Percentiles rank a stretch among this genome's conserved stretches.
phyloP scores from a whole-genome alignment of 1,140 invertebrate species.

The Chlorops oryzae region DNA sequence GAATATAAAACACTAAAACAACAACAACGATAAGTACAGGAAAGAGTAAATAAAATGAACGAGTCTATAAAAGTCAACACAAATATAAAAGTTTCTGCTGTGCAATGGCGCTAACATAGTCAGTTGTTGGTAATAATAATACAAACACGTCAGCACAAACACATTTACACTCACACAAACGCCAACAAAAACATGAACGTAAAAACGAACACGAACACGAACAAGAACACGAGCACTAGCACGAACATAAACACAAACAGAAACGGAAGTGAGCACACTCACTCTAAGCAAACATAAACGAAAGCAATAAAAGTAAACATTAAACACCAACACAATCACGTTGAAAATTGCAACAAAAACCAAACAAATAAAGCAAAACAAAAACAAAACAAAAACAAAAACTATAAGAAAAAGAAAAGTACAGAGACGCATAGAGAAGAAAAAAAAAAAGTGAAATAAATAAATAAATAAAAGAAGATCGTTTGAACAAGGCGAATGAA shows the following conservation, averaged over 20 bases:
- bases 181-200: background rate
- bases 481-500: too few species aligned
- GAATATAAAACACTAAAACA: background rate
- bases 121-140: too few species aligned
- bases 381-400: background rate
- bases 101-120: too few species aligned
- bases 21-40: background rate
- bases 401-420: background rate
- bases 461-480: too few species aligned
- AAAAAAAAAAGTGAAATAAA: background rate
- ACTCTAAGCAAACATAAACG: constrained; percentile 4
- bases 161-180: constrained; percentile 15
- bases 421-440: background rate
- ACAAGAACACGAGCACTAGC: constrained; percentile 24
- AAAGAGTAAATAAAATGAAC: constrained; percentile 16
- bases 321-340: constrained; percentile 7
- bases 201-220: constrained; percentile 31
- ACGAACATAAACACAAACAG: constrained; percentile 11
- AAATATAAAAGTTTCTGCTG: too few species aligned
- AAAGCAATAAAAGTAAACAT: constrained; percentile 9
- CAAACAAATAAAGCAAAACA: background rate
- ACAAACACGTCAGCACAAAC: too few species aligned
- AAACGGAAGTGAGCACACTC: constrained; percentile 1
- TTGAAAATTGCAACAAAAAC: background rate
- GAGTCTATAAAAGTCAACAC: constrained; percentile 17